Evolutionary conservation across 2,797 vertebrate genomes (phyloP).

Genomic region (Chrysolophus pictus): DNA sequence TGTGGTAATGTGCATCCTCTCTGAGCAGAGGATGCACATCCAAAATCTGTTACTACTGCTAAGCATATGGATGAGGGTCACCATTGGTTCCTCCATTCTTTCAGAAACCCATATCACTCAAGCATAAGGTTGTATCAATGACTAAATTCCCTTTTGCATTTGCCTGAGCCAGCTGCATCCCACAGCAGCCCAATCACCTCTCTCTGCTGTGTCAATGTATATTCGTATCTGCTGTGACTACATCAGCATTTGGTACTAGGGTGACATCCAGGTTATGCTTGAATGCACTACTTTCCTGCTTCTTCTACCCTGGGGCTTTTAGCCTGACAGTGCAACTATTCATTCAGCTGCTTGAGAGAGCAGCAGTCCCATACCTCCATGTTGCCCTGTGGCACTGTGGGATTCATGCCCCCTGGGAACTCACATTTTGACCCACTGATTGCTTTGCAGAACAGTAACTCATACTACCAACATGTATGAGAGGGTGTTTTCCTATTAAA

Average conservation of each 20-base stretch:
- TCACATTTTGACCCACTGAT: background rate
- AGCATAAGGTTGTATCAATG: background rate
- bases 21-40: rapidly evolving
- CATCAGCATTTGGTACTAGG: background rate
- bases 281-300: background rate
- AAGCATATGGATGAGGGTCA: background rate
- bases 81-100: background rate
- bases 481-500: background rate
- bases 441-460: background rate
- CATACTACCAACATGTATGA: background rate
- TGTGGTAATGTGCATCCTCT: background rate
- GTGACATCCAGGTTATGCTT: background rate
- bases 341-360: background rate
- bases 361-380: background rate
- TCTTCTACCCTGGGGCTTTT: background rate
- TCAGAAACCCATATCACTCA: rapidly evolving
- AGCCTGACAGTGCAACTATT: background rate
- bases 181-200: background rate
- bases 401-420: background rate
- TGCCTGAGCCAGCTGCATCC: background rate
- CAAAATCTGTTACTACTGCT: background rate
- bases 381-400: background rate
- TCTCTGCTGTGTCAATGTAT: background rate
- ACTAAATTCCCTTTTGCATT: background rate
- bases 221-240: background rate